phyloP scores from a whole-genome alignment of 2,888 invertebrate species.

The Isotomurus palustris region DNA sequence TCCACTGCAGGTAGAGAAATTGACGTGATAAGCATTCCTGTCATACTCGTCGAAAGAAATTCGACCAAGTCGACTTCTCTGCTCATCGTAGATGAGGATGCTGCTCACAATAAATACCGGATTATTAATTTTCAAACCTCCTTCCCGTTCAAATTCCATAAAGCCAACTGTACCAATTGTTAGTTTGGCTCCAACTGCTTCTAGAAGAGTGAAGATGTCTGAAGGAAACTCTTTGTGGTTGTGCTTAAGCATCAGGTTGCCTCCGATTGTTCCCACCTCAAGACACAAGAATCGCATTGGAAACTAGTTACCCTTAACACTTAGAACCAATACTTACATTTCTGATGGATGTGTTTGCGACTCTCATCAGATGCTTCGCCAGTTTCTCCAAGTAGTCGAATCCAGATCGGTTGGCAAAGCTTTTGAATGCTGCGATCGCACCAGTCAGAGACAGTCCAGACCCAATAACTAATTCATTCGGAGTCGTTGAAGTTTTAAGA shows the following conservation, averaged over 20 bases:
- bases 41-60: not conserved
- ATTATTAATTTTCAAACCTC: no score
- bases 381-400: slow-evolving; percentile 60
- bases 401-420: slow-evolving; percentile 45
- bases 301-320: not conserved
- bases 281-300: not conserved
- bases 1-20: not conserved
- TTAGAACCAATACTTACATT: slow-evolving; percentile 57
- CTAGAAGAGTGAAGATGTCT: slow-evolving; percentile 62
- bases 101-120: no score
- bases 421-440: slow-evolving; percentile 54
- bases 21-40: not conserved
- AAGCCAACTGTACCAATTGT: slow-evolving; percentile 41
- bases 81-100: not conserved
- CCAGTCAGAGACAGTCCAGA: slow-evolving; percentile 59
- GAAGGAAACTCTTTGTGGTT: slow-evolving; percentile 64
- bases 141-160: not conserved
- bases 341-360: slow-evolving; percentile 67
- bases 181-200: slow-evolving; percentile 47
- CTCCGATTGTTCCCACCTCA: slow-evolving; percentile 60
- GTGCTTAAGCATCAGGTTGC: slow-evolving; percentile 67
- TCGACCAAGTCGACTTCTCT: not conserved
- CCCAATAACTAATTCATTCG: slow-evolving; percentile 54
- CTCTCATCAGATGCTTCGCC: slow-evolving; percentile 62
- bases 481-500: not conserved